Evolutionary conservation across 2,113 vertebrate genomes (phyloP).

Genomic region (Propithecus coquereli): DNA sequence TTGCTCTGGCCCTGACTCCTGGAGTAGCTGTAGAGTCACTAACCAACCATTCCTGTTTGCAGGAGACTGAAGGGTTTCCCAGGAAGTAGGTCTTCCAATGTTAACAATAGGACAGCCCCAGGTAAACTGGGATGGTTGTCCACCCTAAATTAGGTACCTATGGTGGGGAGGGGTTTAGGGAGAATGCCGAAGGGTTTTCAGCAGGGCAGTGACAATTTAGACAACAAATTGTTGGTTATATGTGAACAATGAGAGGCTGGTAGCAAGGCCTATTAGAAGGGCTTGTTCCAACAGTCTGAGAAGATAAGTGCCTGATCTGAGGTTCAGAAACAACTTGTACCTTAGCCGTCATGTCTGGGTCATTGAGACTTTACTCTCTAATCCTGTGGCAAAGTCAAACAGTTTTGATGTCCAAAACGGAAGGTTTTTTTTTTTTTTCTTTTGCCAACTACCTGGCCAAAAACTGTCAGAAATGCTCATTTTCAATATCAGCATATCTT

Average conservation of each 20-base stretch:
- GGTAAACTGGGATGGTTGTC: background rate
- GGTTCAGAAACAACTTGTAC: background rate
- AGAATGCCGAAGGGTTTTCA: background rate
- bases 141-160: background rate
- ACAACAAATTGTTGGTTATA: background rate
- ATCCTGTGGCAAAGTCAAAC: background rate
- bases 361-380: background rate
- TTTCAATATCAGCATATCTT: background rate
- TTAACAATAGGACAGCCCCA: background rate
- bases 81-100: background rate
- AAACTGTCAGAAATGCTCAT: background rate
- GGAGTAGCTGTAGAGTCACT: background rate
- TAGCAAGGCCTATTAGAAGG: background rate
- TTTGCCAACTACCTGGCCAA: background rate
- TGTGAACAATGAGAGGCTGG: background rate
- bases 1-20: background rate
- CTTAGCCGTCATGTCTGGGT: background rate
- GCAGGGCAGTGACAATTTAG: background rate
- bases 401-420: background rate
- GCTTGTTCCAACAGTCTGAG: background rate
- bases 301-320: background rate
- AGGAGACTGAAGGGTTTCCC: background rate
- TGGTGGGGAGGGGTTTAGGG: fast-evolving
- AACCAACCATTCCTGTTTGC: background rate
- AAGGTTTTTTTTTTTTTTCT: background rate